Base-by-base conservation (phyloP, 1,140 invertebrate genomes). In the Diorhabda carinulata region DNA sequence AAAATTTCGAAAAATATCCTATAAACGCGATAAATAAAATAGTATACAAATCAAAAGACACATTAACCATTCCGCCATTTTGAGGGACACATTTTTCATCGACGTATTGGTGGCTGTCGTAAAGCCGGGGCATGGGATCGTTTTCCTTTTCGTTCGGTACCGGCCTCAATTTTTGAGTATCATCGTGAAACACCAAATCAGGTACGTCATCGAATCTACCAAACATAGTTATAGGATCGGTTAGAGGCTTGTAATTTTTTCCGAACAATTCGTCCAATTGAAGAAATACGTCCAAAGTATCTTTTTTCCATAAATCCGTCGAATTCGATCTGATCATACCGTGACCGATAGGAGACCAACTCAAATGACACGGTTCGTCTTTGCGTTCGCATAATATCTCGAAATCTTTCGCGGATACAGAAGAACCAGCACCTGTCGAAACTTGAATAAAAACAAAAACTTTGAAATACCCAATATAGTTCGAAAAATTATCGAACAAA, bases 261-360 rank as follows among this genome's bases (percentile, higher is more conserved):
- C 90, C 90, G 78, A 92, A 92, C 7, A 89, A 75, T 73, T 85
- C 82, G 76, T 92, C 89, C 70, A 92, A 81, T 71, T 88, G 84
- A 3, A 87, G 79, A 43, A 92, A 82, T 2, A 89, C 86, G 61
- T 88, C 86, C 47, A 87, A 83, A 2, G 89, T 86, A 73, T 92
- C 90, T 74, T 89, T 85, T 47, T 79, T 79, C 61, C 87, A 82
- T 71, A 87, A 75, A 25, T 81, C 62, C 0, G 84, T 82, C 2
- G 84, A 78, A 70, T 89, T 88, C 64, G 77, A 72, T 42, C 82
- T 79, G 0, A 85, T 83, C 80, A 90, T 86, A 0, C 89, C 77
- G 77, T 91, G 82, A 40, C 88, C 88, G 5, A 87, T 78, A n/a
- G 87, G 82, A 3, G 88, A 85, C 89, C 90, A 91, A 57, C 88